Evolutionary conservation across 64 coral and sea anemone species (phyloP).

Genomic region (Pachyseris speciosa): DNA sequence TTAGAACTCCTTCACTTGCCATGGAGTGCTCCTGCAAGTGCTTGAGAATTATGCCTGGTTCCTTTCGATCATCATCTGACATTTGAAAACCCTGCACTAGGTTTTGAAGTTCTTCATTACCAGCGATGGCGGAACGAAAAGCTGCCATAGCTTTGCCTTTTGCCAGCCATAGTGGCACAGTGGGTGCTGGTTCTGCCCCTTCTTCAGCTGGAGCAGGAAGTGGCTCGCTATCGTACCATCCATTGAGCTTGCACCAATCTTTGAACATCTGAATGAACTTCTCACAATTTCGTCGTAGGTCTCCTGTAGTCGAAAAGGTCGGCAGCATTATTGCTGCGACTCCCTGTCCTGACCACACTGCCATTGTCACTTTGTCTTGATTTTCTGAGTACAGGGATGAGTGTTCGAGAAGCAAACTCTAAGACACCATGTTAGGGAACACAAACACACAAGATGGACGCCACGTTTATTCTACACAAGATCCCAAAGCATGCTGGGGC

Average conservation of each 20-base stretch:
- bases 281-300: slow-evolving; percentile 45
- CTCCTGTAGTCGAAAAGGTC: not conserved
- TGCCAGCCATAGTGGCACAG: slow-evolving; percentile 5
- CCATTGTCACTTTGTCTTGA: not conserved
- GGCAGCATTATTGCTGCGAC: slow-evolving; percentile 16
- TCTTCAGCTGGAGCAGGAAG: not conserved
- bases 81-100: too few species aligned
- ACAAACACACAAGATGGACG: slow-evolving; percentile 15
- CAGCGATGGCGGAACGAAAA: slow-evolving; percentile 35
- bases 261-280: slow-evolving; percentile 60
- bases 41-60: slow-evolving; percentile 34
- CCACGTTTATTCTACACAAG: too few species aligned
- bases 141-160: slow-evolving; percentile 59
- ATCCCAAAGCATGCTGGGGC: too few species aligned
- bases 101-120: too few species aligned
- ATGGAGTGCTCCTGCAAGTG: slow-evolving; percentile 45
- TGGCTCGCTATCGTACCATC: slow-evolving; percentile 16
- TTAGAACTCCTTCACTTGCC: slow-evolving; percentile 40
- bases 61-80: too few species aligned
- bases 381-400: not conserved
- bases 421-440: slow-evolving; percentile 15
- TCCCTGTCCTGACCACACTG: not conserved
- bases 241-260: slow-evolving; percentile 52
- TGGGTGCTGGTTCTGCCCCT: not conserved
- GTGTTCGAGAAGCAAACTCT: not conserved